Base-by-base conservation (phyloP, 2,113 vertebrate species). In the Takifugu flavidus region DNA sequence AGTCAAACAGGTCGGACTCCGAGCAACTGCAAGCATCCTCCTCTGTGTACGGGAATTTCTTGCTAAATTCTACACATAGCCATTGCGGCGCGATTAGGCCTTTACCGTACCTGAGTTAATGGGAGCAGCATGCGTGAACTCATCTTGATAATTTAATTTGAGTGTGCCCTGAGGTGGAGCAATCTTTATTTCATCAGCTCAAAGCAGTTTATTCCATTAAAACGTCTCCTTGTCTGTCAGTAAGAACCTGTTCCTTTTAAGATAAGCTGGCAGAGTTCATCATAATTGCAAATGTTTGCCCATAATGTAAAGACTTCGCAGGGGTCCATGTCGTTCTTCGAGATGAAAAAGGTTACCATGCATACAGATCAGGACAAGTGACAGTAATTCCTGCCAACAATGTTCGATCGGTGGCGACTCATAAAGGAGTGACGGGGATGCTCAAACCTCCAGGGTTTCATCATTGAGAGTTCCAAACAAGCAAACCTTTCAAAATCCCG, bases 211-310 rank as follows among this genome's bases (percentile, higher is more conserved):
- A 82, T 87, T 89, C 88, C 86, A 87, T 88, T 88, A 88, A 87
- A 85, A 86, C 31, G 82, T 87, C 81, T 67, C 63, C 85, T 78
- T 83, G 85, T 89, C 88, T 77, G 66, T 88, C 88, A 87, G 75
- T 79, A 50, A 59, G 77, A 76, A 80, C 82, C 82, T 86, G 85
- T 79, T 84, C 78, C 80, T 85, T 86, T 77, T 64, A 69, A 88
- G 88, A 88, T 87, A 88, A 89, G 85, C 86, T 65, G 77, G 60
- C 31, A 25, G 71, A 84, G 82, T 87, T 89, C 86, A 88, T 89
- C 88, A 88, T 87, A 88, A 87, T 89, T 89, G 88, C 88, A 87
- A 88, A 89, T 88, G 85, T 86, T 89, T 87, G 83, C 84, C 72
- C 67, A 60, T 78, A 80, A 87, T 76, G 70, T 82, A 88, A 85